A percentile compares a stretch with the other conserved stretches of the same genome.
Evolutionary conservation across 1,140 invertebrate species (phyloP).

Genomic region (Galleria mellonella): DNA sequence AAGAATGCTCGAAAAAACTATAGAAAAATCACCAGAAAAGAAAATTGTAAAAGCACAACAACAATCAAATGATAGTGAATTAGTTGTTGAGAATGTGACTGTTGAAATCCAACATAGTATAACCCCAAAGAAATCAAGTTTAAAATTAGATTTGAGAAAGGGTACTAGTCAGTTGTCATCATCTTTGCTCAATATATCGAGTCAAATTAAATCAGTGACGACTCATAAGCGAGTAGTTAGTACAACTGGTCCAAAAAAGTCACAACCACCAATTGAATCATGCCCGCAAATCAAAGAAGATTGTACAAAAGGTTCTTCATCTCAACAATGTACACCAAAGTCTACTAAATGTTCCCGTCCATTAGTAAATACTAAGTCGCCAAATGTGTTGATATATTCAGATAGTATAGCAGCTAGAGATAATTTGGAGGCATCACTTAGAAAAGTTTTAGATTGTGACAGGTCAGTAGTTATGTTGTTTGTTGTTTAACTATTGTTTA

Average conservation of each 20-base stretch:
- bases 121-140: constrained; percentile 61
- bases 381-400: constrained; percentile 89
- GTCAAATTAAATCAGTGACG: constrained; percentile 66
- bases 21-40: constrained; percentile 21
- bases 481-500: no score
- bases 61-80: constrained; percentile 30
- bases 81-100: constrained; percentile 58
- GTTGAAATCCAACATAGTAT: constrained; percentile 67
- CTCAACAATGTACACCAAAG: constrained; percentile 47
- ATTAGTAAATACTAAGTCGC: constrained; percentile 79
- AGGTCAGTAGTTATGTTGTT: constrained; percentile 69
- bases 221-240: constrained; percentile 65
- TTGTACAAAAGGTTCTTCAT: constrained; percentile 20
- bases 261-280: constrained; percentile 28
- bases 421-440: constrained; percentile 80
- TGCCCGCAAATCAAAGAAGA: constrained; percentile 31
- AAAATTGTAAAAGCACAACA: constrained; percentile 17
- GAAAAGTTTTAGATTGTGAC: constrained; percentile 80
- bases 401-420: constrained; percentile 83
- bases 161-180: constrained; percentile 54
- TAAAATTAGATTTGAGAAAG: constrained; percentile 60
- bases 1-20: constrained; percentile 14
- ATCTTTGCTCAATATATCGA: constrained; percentile 63
- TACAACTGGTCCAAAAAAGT: constrained; percentile 47
- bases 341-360: constrained; percentile 64